Conservation (phyloP, 2,113 vertebrate species). For the Engraulis encrasicolus region DNA sequence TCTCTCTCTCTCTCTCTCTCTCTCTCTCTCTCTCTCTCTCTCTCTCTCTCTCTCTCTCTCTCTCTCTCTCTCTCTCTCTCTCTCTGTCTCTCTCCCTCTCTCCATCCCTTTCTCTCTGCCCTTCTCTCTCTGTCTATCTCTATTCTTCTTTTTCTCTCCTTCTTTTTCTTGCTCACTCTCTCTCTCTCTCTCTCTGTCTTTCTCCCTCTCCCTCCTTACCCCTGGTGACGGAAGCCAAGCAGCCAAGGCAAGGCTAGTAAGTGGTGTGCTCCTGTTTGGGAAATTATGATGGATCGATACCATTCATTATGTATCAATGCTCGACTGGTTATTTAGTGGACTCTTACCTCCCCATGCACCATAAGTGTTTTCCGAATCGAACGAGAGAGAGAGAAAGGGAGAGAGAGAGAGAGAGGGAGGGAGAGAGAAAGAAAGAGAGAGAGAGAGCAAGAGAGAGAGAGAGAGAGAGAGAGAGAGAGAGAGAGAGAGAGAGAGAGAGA, state of each 20-base stretch:
- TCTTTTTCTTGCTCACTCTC: background rate
- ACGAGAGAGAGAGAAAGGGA: no score
- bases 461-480: no score
- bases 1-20: background rate
- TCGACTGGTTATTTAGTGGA: background rate
- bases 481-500: no score
- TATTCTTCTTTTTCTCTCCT: no score
- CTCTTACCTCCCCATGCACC: conserved; percentile 12
- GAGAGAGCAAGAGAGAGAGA: no score
- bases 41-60: no score
- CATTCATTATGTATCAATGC: conserved; percentile 27
- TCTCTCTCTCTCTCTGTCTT: background rate
- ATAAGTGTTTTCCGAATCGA: background rate
- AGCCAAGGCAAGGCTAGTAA: conserved; percentile 34
- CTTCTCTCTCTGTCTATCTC: no score
- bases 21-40: background rate
- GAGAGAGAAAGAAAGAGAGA: no score
- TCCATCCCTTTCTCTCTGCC: no score
- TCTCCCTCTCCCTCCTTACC: background rate
- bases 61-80: background rate
- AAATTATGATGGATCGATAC: conserved; percentile 48
- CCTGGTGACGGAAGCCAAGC: conserved; percentile 31
- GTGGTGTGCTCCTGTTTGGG: conserved; percentile 41
- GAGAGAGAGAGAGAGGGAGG: no score
- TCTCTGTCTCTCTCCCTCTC: no score